Evolutionary conservation across 2,113 vertebrate species (phyloP), one percentile per base, ranked within the genome.

Genomic region (Mustela nigripes): DNA sequence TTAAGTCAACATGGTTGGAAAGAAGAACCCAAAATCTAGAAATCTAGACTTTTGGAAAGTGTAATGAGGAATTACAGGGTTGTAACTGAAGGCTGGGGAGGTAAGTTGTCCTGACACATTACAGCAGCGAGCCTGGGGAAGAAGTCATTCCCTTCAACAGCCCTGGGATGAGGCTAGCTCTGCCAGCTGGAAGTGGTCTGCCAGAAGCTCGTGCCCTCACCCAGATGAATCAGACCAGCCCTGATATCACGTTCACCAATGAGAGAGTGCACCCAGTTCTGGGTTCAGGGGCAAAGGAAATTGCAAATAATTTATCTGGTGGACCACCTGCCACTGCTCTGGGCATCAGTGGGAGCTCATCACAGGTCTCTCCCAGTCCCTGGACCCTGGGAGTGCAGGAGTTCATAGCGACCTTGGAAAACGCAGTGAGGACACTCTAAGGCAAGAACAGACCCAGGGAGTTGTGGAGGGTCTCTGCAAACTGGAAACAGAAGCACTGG

Each of bases 201-300:
- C 21, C 16, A 3, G 24, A 73, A 79, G 22, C 19, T 31, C 3
- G 1, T 15, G 5, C 7, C 3, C 80, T 36, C 16, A 0, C 3
- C 1, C 3, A 9, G 11, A 12, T 5, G 58, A 60, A 1, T 10
- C 26, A 10, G 76, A 33, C 76, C 3, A 1, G 39, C 5, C 60
- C 53, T 24, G 11, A 1, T 15, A 0, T 10, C 0, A 0, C 1
- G 11, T 26, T 56, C 71, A 31, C 1, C 0, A 1, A 26, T 4
- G 3, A 14, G 39, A 28, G 24, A 42, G 60, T 1, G 12, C 67
- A 14, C 31, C 39, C 48, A 45, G 3, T 62, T 62, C 78, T 26
- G 67, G 36, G 36, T 3, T 76, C 28, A 5, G 74, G 76, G 9
- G 28, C 26, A 62, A 15, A 42, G 53, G 65, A 79, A 42, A 31